Evolutionary conservation across 2,113 vertebrate genomes (phyloP).

Genomic region (Oryctolagus cuniculus): mOryCun1.1 NC_091432.1:128153001-128153500

Average conservation of each 20-base stretch:
- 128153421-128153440: background rate
- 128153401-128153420: background rate
- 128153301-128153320: too few species aligned
- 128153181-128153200: background rate
- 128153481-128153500: background rate
- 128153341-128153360: background rate
- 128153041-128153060: background rate
- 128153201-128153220: background rate
- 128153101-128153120: background rate
- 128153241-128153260: background rate
- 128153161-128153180: background rate
- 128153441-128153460: background rate
- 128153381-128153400: background rate
- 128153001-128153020: background rate
- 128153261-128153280: background rate
- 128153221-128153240: background rate
- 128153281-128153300: background rate
- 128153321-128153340: too few species aligned
- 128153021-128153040: background rate
- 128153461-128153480: background rate
- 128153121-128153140: background rate
- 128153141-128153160: background rate
- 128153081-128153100: background rate
- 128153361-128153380: background rate
- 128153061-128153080: background rate